Conservation (phyloP, 2,113 vertebrate genomes). For the Mustelus asterias region DNA sequence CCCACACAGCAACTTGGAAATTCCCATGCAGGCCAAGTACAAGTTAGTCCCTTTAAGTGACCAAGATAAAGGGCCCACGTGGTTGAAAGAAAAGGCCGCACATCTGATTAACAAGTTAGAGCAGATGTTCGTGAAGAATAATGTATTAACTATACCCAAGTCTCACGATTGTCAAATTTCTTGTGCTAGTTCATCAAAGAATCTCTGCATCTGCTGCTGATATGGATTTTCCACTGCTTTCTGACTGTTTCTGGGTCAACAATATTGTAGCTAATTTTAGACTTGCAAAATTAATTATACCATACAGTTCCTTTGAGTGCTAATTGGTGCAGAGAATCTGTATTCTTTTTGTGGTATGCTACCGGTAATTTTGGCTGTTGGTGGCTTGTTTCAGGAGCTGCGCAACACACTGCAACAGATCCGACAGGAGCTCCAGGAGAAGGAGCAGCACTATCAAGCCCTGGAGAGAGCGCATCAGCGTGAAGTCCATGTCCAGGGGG, state of each 20-base stretch:
- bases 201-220: background rate
- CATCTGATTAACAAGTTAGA: too few species aligned
- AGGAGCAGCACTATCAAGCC: conserved; percentile 59
- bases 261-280: background rate
- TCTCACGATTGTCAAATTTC: background rate
- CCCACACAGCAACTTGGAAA: too few species aligned
- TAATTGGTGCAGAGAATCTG: background rate
- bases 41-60: too few species aligned
- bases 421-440: conserved; percentile 62
- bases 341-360: background rate
- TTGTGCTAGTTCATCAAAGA: background rate
- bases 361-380: background rate
- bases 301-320: background rate
- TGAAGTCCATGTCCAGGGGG: conserved; percentile 61
- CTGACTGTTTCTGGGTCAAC: background rate
- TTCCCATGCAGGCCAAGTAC: too few species aligned
- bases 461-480: conserved; percentile 56
- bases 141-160: background rate
- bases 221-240: background rate
- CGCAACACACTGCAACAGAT: conserved; percentile 63
- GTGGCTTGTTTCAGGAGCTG: conserved; percentile 64
- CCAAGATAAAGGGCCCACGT: too few species aligned
- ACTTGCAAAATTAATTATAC: background rate
- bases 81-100: too few species aligned
- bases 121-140: background rate